Conservation (phyloP, 1,140 invertebrate genomes). For the Anadara kagoshimensis region DNA sequence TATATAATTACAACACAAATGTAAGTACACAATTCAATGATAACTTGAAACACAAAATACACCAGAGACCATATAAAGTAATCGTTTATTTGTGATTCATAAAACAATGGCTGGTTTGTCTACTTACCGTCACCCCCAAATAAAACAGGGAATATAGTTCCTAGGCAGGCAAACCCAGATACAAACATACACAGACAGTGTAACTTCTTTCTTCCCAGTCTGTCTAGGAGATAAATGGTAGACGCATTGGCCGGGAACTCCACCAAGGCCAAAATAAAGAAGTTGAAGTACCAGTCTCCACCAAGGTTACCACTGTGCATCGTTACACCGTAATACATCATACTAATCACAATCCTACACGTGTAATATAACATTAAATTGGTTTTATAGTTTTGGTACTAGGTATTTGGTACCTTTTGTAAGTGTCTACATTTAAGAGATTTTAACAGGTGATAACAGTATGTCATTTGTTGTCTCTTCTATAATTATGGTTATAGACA, state of each 20-base stretch:
- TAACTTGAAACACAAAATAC: too few relatives aligned
- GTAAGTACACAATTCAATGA: too few relatives aligned
- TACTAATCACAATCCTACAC: conserved; percentile 41
- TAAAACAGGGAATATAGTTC: conserved; percentile 42
- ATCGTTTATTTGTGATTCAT: too few relatives aligned
- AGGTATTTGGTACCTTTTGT: neutral
- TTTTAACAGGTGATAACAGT: neutral
- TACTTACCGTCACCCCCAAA: conserved; percentile 46
- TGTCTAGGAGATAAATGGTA: conserved; percentile 72
- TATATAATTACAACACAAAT: too few relatives aligned
- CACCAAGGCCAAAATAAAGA: conserved; percentile 77
- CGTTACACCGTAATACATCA: conserved; percentile 77
- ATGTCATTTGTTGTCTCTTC: neutral
- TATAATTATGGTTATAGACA: neutral
- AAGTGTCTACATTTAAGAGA: neutral
- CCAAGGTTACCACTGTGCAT: conserved; percentile 51
- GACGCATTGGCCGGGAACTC: conserved; percentile 85
- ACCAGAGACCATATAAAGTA: too few relatives aligned
- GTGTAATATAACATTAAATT: neutral
- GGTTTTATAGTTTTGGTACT: neutral
- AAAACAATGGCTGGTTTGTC: too few relatives aligned
- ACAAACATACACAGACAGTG: conserved; percentile 47
- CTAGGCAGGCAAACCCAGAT: conserved; percentile 43
- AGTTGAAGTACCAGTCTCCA: conserved; percentile 58
- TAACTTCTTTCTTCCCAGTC: conserved; percentile 41